phyloP scores from a whole-genome alignment of 2,113 vertebrate species.

The Dasyornis broadbenti region DNA sequence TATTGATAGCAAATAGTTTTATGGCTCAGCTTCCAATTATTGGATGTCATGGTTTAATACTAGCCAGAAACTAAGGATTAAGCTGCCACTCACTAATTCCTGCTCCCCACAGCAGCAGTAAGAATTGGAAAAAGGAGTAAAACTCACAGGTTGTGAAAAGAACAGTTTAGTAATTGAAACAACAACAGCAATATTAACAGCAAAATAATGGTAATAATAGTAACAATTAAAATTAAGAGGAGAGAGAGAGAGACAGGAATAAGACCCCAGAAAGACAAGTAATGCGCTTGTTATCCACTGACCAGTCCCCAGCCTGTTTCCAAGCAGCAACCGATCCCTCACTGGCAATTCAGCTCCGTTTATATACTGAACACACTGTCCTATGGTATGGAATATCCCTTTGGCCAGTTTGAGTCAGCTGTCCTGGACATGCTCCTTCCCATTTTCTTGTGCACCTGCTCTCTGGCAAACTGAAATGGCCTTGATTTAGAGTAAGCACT shows the following conservation, averaged over 20 bases:
- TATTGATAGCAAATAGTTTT: slow-evolving; percentile 14
- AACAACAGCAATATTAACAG: not conserved
- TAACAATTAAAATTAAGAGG: not conserved
- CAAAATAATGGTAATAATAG: not conserved
- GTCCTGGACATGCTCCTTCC: not conserved
- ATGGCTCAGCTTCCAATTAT: slow-evolving; percentile 4
- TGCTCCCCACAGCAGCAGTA: not conserved
- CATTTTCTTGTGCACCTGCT: not conserved
- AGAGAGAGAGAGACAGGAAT: not conserved
- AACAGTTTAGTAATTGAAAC: not conserved
- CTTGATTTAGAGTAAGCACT: not conserved
- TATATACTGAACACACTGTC: not conserved
- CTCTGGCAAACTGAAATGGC: not conserved
- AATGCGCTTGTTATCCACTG: not conserved
- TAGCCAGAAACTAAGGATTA: not conserved
- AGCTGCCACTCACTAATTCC: not conserved
- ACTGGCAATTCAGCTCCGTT: not conserved
- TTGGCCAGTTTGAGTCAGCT: not conserved
- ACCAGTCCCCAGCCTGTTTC: not conserved
- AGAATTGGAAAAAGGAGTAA: not conserved
- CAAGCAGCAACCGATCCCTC: accelerated
- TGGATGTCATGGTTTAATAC: not conserved
- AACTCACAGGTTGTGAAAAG: not conserved
- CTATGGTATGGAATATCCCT: not conserved
- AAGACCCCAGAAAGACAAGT: not conserved